Percentiles rank a stretch among this genome's conserved stretches.
Evolutionary conservation across 2,797 vertebrate genomes (phyloP).

Genomic region (Phalloptychus januarius): DNA sequence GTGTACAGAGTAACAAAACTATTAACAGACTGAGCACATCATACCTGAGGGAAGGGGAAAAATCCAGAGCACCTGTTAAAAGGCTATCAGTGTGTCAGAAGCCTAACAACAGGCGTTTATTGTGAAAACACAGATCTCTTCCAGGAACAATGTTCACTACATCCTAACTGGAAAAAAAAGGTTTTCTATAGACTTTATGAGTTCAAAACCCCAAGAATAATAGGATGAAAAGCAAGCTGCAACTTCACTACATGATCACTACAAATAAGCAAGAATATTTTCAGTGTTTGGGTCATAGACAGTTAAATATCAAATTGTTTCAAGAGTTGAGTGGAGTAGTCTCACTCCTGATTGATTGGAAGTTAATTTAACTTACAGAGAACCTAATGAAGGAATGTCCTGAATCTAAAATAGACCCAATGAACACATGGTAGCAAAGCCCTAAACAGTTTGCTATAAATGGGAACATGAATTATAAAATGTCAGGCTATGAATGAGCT

Average conservation of each 20-base stretch:
- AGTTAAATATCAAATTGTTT: not conserved
- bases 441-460: not conserved
- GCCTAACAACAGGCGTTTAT: slow-evolving; percentile 30
- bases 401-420: not conserved
- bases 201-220: not conserved
- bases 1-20: slow-evolving; percentile 26
- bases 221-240: not conserved
- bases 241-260: slow-evolving; percentile 15
- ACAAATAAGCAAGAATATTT: not conserved
- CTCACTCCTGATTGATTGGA: too few species aligned
- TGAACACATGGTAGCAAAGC: not conserved
- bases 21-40: slow-evolving; percentile 46
- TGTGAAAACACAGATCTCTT: slow-evolving; percentile 30
- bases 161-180: not conserved
- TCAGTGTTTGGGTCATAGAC: not conserved
- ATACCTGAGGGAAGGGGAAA: slow-evolving; percentile 22
- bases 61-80: slow-evolving; percentile 51
- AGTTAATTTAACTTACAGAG: not conserved
- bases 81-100: slow-evolving; percentile 24
- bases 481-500: not conserved
- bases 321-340: too few species aligned
- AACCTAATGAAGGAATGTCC: not conserved
- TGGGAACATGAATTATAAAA: not conserved
- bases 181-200: not conserved
- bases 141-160: not conserved